Evolutionary conservation across 2,797 vertebrate genomes (phyloP), one percentile per base, ranked within the genome.

Genomic region (Sciurus carolinensis): DNA sequence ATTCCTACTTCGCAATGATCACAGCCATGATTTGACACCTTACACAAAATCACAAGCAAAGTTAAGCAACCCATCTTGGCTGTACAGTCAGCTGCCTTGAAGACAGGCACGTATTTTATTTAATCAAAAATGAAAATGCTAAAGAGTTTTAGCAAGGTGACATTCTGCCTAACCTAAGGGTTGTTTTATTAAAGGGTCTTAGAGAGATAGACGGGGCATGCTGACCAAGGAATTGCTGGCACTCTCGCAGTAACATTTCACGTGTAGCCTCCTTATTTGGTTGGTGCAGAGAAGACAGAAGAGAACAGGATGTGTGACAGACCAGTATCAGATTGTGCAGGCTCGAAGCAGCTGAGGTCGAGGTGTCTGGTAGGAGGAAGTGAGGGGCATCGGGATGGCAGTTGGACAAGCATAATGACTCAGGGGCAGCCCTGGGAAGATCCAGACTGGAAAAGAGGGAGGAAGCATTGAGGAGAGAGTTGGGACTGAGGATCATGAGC

Each of bases 41-140:
- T 26, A 59, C 28, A 83, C 90, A 83, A 95, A 97, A 85, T 1
- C 1, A 0, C 87, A 87, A 91, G 69, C 93, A 79, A 64, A 39
- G 93, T 96, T 93, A 95, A 89, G 97, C 75, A 97, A 98, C 76
- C 15, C 47, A 11, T 92, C 87, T 93, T 97, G 95, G 96, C 95
- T 92, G 82, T 59, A 95, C 85, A 92, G 66, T 57, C 71, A 77
- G 80, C 77, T 88, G 73, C 93, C 93, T 88, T 90, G 83, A 91
- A 97, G 90, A 73, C 2, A 2, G 83, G 39, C 72, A 88, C 83
- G 18, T 12, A 82, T n/a, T 72, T 77, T 85, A 91, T 94, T 91
- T 90, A 95, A 95, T 93, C 77, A 77, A 57, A 96, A 92, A 97
- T 36, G 81, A 94, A 97, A 96, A 94, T n/a, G 18, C 69, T 59